phyloP scores from a whole-genome alignment of 2,113 vertebrate species.

The Mystacornis crossleyi region DNA sequence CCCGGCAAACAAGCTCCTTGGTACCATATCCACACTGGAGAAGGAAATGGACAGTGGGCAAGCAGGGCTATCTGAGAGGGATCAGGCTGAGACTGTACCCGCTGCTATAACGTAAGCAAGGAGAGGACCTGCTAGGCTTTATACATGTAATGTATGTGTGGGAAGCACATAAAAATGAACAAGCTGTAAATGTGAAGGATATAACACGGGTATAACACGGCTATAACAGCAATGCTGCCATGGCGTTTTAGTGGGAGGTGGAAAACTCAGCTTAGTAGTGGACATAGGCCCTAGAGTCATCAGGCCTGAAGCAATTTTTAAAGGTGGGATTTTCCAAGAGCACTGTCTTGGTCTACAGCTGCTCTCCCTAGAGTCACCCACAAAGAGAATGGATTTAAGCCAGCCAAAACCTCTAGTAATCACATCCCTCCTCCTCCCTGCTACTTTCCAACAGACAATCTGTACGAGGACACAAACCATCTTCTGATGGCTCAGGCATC shows the following conservation, averaged over 20 bases:
- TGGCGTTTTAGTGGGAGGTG: not conserved
- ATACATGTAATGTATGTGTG: not conserved
- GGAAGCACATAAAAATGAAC: not conserved
- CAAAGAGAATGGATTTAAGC: not conserved
- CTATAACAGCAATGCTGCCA: not conserved
- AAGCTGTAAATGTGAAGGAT: not conserved
- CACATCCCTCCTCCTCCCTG: not conserved
- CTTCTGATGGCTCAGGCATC: not conserved
- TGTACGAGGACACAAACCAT: conserved; percentile 29
- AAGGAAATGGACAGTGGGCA: not conserved
- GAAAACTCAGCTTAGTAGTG: not conserved
- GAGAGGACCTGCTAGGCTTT: not conserved
- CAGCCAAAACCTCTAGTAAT: not conserved
- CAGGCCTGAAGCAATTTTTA: not conserved
- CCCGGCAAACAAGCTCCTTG: not conserved
- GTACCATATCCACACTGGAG: not conserved
- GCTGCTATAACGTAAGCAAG: not conserved
- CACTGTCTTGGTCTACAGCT: not conserved
- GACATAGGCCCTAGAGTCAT: not conserved
- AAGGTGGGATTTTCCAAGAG: not conserved
- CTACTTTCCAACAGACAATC: not conserved
- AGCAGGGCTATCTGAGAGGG: not conserved
- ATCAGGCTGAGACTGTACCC: not conserved
- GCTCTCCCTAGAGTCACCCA: not conserved
- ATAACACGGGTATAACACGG: not conserved